These are phyloP conservation scores for Rhabdornis inornatus DNA, from an alignment of 2,113 vertebrate species.

Conservation along the genomic window DNA sequence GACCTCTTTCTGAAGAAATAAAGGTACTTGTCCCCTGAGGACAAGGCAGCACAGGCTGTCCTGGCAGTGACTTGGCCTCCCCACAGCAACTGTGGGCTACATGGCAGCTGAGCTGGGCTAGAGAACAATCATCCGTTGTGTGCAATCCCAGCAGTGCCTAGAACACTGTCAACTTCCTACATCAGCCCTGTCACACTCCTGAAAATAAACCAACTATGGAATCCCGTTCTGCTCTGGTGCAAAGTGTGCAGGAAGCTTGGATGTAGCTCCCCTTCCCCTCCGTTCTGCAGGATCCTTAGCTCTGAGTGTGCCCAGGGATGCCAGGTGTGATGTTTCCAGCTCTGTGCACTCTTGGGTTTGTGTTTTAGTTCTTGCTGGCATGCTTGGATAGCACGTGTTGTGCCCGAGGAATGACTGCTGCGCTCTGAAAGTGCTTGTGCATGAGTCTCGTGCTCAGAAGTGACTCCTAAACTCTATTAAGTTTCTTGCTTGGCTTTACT, in stretches of 20 bases:
- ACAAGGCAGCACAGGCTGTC: not conserved
- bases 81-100: not conserved
- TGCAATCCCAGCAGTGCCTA: not conserved
- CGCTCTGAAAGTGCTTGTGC: slow-evolving; percentile 77
- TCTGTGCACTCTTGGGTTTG: slow-evolving; percentile 74
- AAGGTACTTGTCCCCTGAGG: slow-evolving; percentile 42
- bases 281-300: slow-evolving; percentile 50
- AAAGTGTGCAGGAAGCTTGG: slow-evolving; percentile 38
- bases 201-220: not conserved
- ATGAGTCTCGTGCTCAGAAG: slow-evolving; percentile 69
- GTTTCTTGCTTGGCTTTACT: slow-evolving; percentile 85
- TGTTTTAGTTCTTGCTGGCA: slow-evolving; percentile 80
- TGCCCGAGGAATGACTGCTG: slow-evolving; percentile 74
- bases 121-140: slow-evolving; percentile 44
- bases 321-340: slow-evolving; percentile 38
- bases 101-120: slow-evolving; percentile 26
- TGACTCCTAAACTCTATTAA: slow-evolving; percentile 74
- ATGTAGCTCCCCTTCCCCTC: slow-evolving; percentile 43
- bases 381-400: slow-evolving; percentile 78
- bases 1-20: slow-evolving; percentile 45
- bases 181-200: not conserved
- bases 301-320: slow-evolving; percentile 49
- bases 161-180: not conserved
- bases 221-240: not conserved
- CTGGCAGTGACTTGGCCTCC: not conserved